Evolutionary conservation across 2,797 vertebrate species (phyloP).

Genomic region (Carcharodon carcharias): DNA sequence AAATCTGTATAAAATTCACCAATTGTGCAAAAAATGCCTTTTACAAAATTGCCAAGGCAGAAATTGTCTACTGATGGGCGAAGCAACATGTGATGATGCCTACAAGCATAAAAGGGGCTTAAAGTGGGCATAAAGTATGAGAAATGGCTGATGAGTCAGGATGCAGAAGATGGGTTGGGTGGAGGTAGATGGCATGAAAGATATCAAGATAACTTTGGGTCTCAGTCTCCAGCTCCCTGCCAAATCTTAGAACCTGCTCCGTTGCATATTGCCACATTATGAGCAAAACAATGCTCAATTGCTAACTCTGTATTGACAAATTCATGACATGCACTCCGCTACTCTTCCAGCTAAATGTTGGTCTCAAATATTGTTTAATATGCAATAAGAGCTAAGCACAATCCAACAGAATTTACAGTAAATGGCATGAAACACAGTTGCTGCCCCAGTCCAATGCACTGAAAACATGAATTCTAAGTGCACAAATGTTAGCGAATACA

Average conservation of each 20-base stretch:
- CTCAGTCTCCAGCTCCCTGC: too few relatives aligned
- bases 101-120: not conserved
- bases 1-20: not conserved
- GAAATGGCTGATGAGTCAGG: not conserved
- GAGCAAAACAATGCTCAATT: not conserved
- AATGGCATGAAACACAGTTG: not conserved
- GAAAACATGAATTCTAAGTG: not conserved
- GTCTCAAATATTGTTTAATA: not conserved
- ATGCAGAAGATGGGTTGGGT: not conserved
- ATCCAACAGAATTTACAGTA: not conserved
- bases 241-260: too few relatives aligned
- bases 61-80: not conserved
- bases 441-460: not conserved
- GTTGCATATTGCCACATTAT: not conserved
- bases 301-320: not conserved
- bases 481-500: not conserved
- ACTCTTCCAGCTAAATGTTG: not conserved
- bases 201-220: too few relatives aligned
- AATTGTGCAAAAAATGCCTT: not conserved
- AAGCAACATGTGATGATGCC: not conserved
- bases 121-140: not conserved
- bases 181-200: not conserved
- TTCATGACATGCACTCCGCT: not conserved
- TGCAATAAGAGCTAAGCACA: not conserved
- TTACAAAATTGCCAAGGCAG: not conserved